Evolutionary conservation across 2,888 invertebrate species (phyloP).

Genomic region (Oligia latruncula): DNA sequence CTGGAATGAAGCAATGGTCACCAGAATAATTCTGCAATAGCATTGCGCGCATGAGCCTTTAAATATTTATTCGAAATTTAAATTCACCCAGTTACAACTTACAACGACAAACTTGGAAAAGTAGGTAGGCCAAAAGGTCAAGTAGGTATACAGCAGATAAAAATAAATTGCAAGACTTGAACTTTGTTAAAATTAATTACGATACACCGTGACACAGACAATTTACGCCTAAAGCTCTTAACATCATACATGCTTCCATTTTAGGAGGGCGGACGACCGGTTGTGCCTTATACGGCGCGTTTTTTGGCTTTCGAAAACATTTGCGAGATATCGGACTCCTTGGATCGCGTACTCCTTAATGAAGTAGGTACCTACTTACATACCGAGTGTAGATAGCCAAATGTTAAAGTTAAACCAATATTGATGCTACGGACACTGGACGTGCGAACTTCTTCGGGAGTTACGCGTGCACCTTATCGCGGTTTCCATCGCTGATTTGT

Average conservation of each 20-base stretch:
- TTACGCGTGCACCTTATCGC: conserved; percentile 45
- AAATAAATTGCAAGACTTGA: conserved; percentile 72
- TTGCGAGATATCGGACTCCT: conserved; percentile 73
- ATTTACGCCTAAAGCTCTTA: conserved; percentile 82
- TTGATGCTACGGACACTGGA: conserved; percentile 47
- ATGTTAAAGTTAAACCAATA: conserved; percentile 63
- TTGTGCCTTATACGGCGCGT: conserved; percentile 79
- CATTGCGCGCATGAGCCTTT: conserved; percentile 35
- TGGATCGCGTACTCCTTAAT: conserved; percentile 68
- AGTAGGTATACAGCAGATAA: conserved; percentile 64
- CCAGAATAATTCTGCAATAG: conserved; percentile 30
- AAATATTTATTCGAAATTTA: conserved; percentile 48
- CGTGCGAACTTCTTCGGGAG: conserved; percentile 32
- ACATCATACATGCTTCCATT: conserved; percentile 80
- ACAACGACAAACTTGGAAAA: conserved; percentile 50
- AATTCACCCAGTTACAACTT: conserved; percentile 46
- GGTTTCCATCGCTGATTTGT: conserved; percentile 54
- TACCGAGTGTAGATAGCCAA: conserved; percentile 52
- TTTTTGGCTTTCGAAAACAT: conserved; percentile 88
- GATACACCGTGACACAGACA: conserved; percentile 78
- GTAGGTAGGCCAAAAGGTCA: conserved; percentile 64
- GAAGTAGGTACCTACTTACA: conserved; percentile 64
- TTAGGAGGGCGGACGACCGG: conserved; percentile 78
- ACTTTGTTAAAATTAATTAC: conserved; percentile 82
- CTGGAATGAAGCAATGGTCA: conserved; percentile 22